Evolutionary conservation across 1,140 invertebrate genomes (phyloP).

Genomic region (Drosophila pallidifrons): DNA sequence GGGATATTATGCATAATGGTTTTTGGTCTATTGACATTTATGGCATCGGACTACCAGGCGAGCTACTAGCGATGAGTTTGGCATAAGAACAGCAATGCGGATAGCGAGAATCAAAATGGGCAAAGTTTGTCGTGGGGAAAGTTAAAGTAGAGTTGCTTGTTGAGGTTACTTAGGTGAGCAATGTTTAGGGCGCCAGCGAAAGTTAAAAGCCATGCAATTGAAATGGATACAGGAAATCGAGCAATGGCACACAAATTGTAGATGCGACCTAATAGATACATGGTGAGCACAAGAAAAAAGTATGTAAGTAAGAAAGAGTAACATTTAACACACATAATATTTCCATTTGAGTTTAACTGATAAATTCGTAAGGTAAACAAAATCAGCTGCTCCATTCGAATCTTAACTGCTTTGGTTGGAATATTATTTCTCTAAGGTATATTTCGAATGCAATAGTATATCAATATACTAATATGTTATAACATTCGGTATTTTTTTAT

Average conservation of each 20-base stretch:
- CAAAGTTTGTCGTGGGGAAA: slow-evolving; percentile 44
- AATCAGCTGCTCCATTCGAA: too few relatives aligned
- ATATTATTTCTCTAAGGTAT: too few relatives aligned
- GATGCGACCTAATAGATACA: neutral
- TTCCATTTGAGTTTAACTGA: too few relatives aligned
- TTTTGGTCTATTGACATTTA: slow-evolving; percentile 81
- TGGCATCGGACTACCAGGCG: slow-evolving; percentile 49
- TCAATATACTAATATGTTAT: too few relatives aligned
- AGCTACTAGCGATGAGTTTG: slow-evolving; percentile 13
- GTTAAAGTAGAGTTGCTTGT: slow-evolving; percentile 47
- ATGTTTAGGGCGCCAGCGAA: slow-evolving; percentile 45
- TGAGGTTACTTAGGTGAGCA: slow-evolving; percentile 48
- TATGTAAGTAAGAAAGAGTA: too few relatives aligned
- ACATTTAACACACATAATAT: too few relatives aligned
- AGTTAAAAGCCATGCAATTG: slow-evolving; percentile 59
- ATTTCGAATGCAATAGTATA: too few relatives aligned
- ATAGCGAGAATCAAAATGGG: neutral
- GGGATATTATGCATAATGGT: slow-evolving; percentile 77
- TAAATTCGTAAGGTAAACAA: too few relatives aligned
- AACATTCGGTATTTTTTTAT: too few relatives aligned
- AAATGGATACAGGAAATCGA: slow-evolving; percentile 48
- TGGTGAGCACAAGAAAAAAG: too few relatives aligned
- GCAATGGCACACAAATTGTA: neutral
- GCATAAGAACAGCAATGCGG: neutral
- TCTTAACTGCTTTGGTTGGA: too few relatives aligned